Evolutionary conservation across 2,888 invertebrate species (phyloP).

Genomic region (Taenaris catops): DNA sequence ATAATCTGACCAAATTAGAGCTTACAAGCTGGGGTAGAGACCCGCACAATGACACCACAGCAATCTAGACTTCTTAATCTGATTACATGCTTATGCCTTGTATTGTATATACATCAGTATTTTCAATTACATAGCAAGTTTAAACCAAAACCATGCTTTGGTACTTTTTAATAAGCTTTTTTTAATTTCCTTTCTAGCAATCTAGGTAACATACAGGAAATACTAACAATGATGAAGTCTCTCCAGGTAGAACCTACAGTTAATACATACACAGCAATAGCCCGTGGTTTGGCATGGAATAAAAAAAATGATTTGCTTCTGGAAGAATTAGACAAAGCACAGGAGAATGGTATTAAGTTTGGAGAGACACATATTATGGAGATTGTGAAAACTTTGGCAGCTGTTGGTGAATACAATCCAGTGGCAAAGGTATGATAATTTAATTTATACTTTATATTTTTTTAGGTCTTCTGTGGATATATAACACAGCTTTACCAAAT

Average conservation of each 20-base stretch:
- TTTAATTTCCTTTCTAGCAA: conserved; percentile 51
- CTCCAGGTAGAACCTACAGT: conserved; percentile 65
- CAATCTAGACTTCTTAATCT: no score
- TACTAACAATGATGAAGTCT: conserved; percentile 79
- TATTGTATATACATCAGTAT: no score
- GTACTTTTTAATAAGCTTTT: no score
- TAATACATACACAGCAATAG: conserved; percentile 70
- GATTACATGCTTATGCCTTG: no score
- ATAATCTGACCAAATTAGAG: no score
- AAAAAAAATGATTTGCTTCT: conserved; percentile 45
- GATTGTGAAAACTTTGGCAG: conserved; percentile 59
- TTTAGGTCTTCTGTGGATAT: no score
- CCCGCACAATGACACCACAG: no score
- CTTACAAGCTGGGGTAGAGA: no score
- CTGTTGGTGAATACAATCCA: conserved; percentile 34
- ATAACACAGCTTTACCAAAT: no score
- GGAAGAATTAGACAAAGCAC: conserved; percentile 48
- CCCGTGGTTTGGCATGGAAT: conserved; percentile 71
- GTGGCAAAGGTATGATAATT: conserved; percentile 43
- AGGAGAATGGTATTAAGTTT: conserved; percentile 43
- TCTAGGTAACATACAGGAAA: conserved; percentile 58
- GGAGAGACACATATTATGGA: conserved; percentile 66
- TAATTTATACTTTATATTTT: not conserved
- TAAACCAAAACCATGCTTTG: no score
- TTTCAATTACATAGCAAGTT: no score